phyloP scores from a whole-genome alignment of 2,888 invertebrate species.

The Scaptomyza parva region DNA sequence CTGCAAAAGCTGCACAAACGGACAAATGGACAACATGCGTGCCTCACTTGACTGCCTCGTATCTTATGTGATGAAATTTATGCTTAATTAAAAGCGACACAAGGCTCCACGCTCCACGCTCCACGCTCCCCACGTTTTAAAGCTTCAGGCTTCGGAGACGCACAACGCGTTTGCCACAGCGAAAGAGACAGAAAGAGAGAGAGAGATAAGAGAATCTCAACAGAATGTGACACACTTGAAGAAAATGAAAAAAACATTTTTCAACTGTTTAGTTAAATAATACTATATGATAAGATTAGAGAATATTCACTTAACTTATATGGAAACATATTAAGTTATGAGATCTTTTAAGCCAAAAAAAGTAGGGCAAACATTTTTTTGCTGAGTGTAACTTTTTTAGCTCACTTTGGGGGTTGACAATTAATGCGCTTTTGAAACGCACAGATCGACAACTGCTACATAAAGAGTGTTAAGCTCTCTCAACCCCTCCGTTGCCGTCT shows the following conservation, averaged over 20 bases:
- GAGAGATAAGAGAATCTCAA: conserved; percentile 53
- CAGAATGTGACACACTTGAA: conserved; percentile 1
- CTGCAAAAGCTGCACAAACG: conserved; percentile 17
- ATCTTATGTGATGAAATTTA: conserved; percentile 83
- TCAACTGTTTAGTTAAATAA: neutral
- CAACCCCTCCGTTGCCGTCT: neutral
- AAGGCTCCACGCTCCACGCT: conserved; percentile 33
- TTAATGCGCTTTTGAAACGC: conserved; percentile 81
- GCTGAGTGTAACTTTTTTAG: conserved; percentile 4
- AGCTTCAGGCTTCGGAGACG: conserved; percentile 12
- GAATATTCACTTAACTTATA: too few species aligned
- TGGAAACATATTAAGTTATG: neutral
- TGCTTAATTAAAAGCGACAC: conserved; percentile 84
- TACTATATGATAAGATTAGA: too few species aligned
- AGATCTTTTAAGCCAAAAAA: too few species aligned
- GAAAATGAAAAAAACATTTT: neutral
- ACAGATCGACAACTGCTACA: conserved; percentile 64
- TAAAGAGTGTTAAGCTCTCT: neutral
- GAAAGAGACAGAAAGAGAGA: neutral
- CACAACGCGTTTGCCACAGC: conserved; percentile 22
- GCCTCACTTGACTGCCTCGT: conserved; percentile 67
- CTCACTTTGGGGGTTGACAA: conserved; percentile 62
- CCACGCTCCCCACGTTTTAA: neutral
- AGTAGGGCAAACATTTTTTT: too few species aligned
- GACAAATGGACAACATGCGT: conserved; percentile 58